Evolutionary conservation across 2,113 vertebrate species (phyloP), one percentile per base, ranked within the genome.

Genomic region (Lota lota): DNA sequence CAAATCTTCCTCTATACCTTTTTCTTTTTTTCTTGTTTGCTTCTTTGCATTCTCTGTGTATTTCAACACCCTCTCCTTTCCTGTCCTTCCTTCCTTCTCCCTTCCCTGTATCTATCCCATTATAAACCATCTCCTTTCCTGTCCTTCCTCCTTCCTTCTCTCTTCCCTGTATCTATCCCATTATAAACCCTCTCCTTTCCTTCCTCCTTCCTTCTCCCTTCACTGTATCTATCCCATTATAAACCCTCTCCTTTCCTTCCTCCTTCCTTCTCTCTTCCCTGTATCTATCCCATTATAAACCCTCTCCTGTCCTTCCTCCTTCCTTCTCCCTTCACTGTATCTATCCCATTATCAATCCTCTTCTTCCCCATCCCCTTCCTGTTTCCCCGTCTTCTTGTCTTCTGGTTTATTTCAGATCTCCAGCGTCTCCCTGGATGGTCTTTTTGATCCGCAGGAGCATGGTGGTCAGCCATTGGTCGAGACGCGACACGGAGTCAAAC

Each of bases 361-460:
- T 61, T 5, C 16, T 61, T 12, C 16, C 22, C 5, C 40, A 11
- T 21, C 40, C 40, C 20, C 20, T 21, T 61, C 17, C 4, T 51
- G 11, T 4, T 10, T 50, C 16, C 69, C 28, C 40, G 21, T 20
- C 1, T 15, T n/a, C 12, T 51, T 53, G 17, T 8, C 3, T 1
- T 15, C 50, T 36, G 40, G 58, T 18, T 40, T 94, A 98, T 80
- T 98, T 97, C 47, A 98, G 92, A 82, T 97, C 97, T 1, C 96
- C 97, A 0, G 88, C 94, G 22, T 96, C 94, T 36, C 93, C 94
- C 75, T 96, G 95, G 86, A 98, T 96, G 22, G 95, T 97, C 81
- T 98, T 98, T 65, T 98, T 98, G 87, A 98, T 98, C 67, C 97
- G 95, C n/a, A 98, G 95, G 78, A 98, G 80, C 97, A 98, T 98